Base-by-base conservation (phyloP, 1,140 invertebrate species). In the Bombus balteatus region DNA sequence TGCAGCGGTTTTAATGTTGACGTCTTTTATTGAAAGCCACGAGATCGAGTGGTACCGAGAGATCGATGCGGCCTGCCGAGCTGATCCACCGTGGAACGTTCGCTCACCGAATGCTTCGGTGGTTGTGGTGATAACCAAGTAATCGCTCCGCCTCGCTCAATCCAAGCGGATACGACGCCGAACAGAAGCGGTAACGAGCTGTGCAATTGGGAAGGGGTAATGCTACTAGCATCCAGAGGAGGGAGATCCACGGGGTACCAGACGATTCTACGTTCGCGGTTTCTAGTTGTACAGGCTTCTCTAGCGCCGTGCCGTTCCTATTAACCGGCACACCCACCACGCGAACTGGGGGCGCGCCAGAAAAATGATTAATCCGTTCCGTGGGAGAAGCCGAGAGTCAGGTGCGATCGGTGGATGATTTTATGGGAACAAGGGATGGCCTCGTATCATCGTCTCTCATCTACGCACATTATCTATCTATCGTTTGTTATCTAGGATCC, bases 81-180 rank as follows among this genome's bases (percentile, higher is more conserved):
- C 78, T 84, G 85, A 68, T 74, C 77, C 71, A 79, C 71, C 71
- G 84, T 83, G 77, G 41, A 71, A 47, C 78, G 72, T 76, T 72
- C 39, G 47, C 57, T 83, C 53, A 71, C 76, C 76, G 87, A 90
- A 77, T 88, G 88, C 41, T 87, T 86, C 80, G 74, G 88, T 86
- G 88, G 85, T 88, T 87, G 81, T 92, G 86, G 89, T 93, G 93
- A 94, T 94, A 92, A 93, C 86, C 91, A 87, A 92, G 93, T 93
- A 94, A 94, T 94, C 93, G 93, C 90, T 91, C 89, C 87, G 91
- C 84, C 88, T 91, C 87, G 87, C 87, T 87, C 91, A 85, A 93
- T 89, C 91, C 92, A 89, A 94, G 89, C 92, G 91, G 93, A 93
- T 94, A 94, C 92, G 90, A 91, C 80, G 85, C 80, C 72, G 87